These are phyloP conservation scores for Perccottus glenii DNA, from an alignment of 2,113 vertebrate species.

Conservation along the genomic window DNA sequence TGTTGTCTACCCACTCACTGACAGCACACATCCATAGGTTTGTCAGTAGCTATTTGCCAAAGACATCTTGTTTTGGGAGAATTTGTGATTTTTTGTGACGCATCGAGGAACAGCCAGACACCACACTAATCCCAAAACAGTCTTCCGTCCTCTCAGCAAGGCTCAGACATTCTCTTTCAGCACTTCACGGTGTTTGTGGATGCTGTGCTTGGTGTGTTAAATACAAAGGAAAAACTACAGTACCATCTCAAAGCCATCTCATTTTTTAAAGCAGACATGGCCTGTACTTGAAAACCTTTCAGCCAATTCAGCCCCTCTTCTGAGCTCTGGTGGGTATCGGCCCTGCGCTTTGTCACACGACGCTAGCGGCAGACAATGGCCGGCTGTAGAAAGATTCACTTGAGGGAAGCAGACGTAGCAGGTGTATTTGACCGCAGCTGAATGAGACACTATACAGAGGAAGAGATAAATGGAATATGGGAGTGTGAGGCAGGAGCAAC, in stretches of 20 bases:
- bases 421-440: slow-evolving; percentile 38
- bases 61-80: too few relatives aligned
- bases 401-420: slow-evolving; percentile 20
- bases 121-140: background rate
- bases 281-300: slow-evolving; percentile 34
- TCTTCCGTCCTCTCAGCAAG: background rate
- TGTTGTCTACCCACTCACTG: too few relatives aligned
- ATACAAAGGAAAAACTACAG: slow-evolving; percentile 1
- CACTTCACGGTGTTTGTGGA: background rate
- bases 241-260: slow-evolving; percentile 17
- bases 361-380: slow-evolving; percentile 30
- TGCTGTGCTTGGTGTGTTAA: slow-evolving; percentile 4
- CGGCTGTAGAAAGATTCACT: slow-evolving; percentile 25
- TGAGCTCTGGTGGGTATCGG: slow-evolving; percentile 24
- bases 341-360: slow-evolving; percentile 32
- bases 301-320: slow-evolving; percentile 30
- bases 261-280: slow-evolving; percentile 2
- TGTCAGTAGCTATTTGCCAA: too few relatives aligned
- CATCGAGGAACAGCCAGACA: background rate
- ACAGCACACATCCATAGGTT: too few relatives aligned
- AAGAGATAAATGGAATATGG: slow-evolving; percentile 21
- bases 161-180: background rate
- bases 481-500: background rate
- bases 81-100: too few relatives aligned
- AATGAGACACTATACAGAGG: slow-evolving; percentile 23